These are phyloP conservation scores for Pionites leucogaster DNA, from an alignment of 2,113 vertebrate genomes.

Conservation along the genomic window DNA sequence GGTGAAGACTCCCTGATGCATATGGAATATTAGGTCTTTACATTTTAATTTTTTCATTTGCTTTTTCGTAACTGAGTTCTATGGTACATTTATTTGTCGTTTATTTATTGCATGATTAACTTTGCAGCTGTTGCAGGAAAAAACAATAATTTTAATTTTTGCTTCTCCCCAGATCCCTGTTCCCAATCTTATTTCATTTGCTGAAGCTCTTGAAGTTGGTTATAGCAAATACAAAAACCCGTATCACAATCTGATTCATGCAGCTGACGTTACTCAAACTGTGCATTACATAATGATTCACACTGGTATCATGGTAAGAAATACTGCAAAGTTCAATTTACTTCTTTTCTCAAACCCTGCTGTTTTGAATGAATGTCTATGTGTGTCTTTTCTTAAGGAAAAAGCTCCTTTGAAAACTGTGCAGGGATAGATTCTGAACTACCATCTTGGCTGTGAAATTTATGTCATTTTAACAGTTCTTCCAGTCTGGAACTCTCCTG, in stretches of 20 bases:
- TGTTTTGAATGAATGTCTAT: not conserved
- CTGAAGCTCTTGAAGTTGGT: constrained; percentile 93
- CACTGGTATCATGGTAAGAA: constrained; percentile 93
- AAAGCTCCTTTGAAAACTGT: not conserved
- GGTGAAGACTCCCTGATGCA: not conserved
- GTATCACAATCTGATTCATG: constrained; percentile 96
- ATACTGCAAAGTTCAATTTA: not conserved
- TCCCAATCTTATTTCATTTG: constrained; percentile 90
- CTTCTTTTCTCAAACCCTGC: not conserved
- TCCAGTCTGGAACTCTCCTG: not conserved
- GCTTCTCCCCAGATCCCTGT: constrained; percentile 88
- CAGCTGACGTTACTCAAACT: constrained; percentile 97
- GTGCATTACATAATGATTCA: constrained; percentile 98
- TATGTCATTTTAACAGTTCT: not conserved
- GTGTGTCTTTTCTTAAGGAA: not conserved
- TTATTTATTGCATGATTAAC: not conserved
- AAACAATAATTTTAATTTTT: not conserved
- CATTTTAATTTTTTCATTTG: not conserved
- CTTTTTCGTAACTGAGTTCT: not conserved
- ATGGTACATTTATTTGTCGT: not conserved
- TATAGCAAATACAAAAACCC: constrained; percentile 99
- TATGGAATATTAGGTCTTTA: not conserved
- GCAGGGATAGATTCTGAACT: not conserved
- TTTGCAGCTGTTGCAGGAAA: not conserved
- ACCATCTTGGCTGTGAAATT: not conserved